phyloP scores from a whole-genome alignment of 2,113 vertebrate genomes.

The Ctenodactylus gundi region DNA sequence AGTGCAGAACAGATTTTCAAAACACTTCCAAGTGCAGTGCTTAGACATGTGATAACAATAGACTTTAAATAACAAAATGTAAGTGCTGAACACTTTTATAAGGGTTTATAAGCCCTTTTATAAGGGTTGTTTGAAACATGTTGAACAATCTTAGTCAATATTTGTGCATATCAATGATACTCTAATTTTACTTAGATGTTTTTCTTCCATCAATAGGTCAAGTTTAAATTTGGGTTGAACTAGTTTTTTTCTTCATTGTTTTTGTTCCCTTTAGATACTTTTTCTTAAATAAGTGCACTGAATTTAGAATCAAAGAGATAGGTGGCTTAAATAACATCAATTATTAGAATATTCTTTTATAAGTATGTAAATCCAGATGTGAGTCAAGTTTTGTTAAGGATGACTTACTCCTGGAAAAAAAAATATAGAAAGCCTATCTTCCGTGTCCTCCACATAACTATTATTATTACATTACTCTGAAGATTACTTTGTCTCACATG shows the following conservation, averaged over 20 bases:
- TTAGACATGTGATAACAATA: background rate
- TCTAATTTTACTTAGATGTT: constrained; percentile 43
- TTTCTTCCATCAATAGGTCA: background rate
- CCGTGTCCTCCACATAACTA: background rate
- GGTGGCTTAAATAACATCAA: background rate
- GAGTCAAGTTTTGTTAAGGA: background rate
- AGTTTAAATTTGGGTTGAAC: background rate
- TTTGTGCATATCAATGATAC: background rate
- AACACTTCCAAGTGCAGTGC: background rate
- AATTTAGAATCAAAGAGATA: background rate
- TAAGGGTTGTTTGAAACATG: background rate
- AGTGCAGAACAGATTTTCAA: constrained; percentile 2
- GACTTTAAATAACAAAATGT: background rate
- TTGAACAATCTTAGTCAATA: background rate
- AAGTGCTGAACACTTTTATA: background rate
- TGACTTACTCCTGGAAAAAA: background rate
- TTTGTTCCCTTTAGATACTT: background rate
- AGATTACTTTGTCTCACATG: background rate
- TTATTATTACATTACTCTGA: background rate
- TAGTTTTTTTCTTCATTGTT: background rate
- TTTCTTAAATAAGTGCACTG: background rate
- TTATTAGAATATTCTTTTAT: background rate
- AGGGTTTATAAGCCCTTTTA: background rate
- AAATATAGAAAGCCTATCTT: background rate
- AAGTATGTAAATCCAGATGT: background rate